Evolutionary conservation across 2,888 invertebrate genomes (phyloP).

Genomic region (Oconnorella tubifera): DNA sequence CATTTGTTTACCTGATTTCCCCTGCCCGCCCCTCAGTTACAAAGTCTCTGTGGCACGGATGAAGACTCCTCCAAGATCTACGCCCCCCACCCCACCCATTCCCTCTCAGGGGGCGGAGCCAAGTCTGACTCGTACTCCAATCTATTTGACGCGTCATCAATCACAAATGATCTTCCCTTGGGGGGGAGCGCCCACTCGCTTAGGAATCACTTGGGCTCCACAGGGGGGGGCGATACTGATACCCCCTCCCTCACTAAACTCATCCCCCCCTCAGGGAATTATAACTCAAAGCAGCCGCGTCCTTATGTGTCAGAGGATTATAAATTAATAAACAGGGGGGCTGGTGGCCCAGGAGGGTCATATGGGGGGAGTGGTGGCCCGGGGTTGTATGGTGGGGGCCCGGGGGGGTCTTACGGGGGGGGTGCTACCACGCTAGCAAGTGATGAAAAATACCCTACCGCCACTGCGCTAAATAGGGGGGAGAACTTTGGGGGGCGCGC

Average conservation of each 20-base stretch:
- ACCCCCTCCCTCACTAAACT: conserved; percentile 1
- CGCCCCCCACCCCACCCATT: too few species aligned
- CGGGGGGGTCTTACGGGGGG: not conserved
- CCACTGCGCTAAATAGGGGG: too few species aligned
- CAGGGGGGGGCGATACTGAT: too few species aligned
- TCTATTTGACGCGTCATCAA: conserved; percentile 27
- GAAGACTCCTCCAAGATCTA: too few species aligned
- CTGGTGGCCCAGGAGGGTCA: not conserved
- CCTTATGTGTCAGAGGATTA: conserved; percentile 4
- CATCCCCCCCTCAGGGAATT: not conserved
- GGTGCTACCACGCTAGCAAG: too few species aligned
- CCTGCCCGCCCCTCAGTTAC: too few species aligned
- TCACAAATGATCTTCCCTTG: conserved; percentile 33
- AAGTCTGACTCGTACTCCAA: conserved; percentile 31
- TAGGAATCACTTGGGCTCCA: conserved; percentile 22
- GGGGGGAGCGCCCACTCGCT: conserved; percentile 37
- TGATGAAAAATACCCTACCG: too few species aligned
- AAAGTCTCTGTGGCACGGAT: too few species aligned
- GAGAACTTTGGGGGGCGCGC: not conserved
- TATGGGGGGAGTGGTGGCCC: not conserved
- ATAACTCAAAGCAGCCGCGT: too few species aligned
- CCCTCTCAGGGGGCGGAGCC: conserved; percentile 21
- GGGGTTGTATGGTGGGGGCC: not conserved
- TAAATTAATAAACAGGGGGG: not conserved
- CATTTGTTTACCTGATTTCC: too few species aligned